Evolutionary conservation across 2,888 invertebrate species (phyloP), one percentile per base, ranked within the genome.

Genomic region (Hypolimnas misippus): DNA sequence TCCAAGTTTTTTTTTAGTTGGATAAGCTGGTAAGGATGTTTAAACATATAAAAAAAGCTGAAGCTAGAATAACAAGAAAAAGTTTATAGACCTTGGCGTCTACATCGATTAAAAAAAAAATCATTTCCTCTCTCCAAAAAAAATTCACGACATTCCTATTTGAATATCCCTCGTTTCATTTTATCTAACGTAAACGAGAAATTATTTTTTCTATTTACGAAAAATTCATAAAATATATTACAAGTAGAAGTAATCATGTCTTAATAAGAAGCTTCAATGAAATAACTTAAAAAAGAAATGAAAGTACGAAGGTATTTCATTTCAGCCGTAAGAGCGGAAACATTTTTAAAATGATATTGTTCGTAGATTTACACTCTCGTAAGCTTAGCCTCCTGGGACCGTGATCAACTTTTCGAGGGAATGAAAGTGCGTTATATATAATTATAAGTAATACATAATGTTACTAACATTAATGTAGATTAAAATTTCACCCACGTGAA

Each of bases 331-430:
- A 21, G 21, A 46, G 44, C 44, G n/a, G n/a, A 46, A 21, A 21
- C 44, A 46, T 46, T 46, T 44, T 44, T 44, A 44, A 44, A 44
- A 44, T 44, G 44, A 44, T 44, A 44, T 44, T 44, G 44, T 44
- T 44, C 44, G 19, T 12, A 44, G 44, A 19, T 44, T 44, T 21
- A 44, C 44, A 19, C 21, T 44, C 21, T 21, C 44, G 44, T 5
- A 19, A 44, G 19, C 19, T 44, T 21, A 44, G 19, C 12, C 44
- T 21, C 21, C 10, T 1, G 44, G 21, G 44, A 46, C 21, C 10
- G 21, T 21, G 44, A 46, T 46, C 44, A n/a, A 46, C 19, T 46
- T 46, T 46, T 46, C 19, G 21, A 21, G 19, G 44, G 44, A 46
- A 21, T 17, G 19, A 21, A 21, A 46, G 21, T 21, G 44, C 19